Percentiles rank a stretch among this genome's conserved stretches.
phyloP scores from a whole-genome alignment of 2,888 invertebrate genomes.

The Carcina quercana region DNA sequence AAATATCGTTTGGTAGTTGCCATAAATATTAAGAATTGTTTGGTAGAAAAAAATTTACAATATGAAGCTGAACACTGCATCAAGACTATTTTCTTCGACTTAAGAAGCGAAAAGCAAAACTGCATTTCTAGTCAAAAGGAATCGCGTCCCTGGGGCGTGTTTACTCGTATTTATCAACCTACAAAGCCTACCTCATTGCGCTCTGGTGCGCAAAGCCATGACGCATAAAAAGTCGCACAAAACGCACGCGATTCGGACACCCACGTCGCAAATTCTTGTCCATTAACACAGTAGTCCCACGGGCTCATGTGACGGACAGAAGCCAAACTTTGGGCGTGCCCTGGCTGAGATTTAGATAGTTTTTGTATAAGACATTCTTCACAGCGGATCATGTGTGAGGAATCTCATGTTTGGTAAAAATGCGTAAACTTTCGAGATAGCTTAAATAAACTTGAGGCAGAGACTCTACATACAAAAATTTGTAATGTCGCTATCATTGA shows the following conservation, averaged over 20 bases:
- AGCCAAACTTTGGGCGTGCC: conserved; percentile 51
- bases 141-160: conserved; percentile 42
- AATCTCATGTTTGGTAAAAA: too few relatives aligned
- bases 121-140: too few relatives aligned
- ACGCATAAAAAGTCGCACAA: conserved; percentile 53
- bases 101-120: too few relatives aligned
- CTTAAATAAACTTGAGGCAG: too few relatives aligned
- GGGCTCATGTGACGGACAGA: conserved; percentile 61
- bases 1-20: too few relatives aligned
- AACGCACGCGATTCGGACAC: conserved; percentile 57
- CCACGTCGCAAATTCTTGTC: conserved; percentile 59
- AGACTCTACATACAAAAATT: too few relatives aligned
- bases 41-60: too few relatives aligned
- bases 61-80: too few relatives aligned
- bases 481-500: too few relatives aligned
- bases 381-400: conserved; percentile 41
- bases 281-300: conserved; percentile 59
- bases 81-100: too few relatives aligned
- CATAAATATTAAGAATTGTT: too few relatives aligned
- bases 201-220: conserved; percentile 41
- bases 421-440: too few relatives aligned
- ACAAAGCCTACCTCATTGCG: conserved; percentile 53
- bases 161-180: conserved; percentile 45
- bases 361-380: conserved; percentile 47
- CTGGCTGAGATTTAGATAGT: conserved; percentile 43